Evolutionary conservation across 2,113 vertebrate species (phyloP).

Genomic region (Burhinus bistriatus): DNA sequence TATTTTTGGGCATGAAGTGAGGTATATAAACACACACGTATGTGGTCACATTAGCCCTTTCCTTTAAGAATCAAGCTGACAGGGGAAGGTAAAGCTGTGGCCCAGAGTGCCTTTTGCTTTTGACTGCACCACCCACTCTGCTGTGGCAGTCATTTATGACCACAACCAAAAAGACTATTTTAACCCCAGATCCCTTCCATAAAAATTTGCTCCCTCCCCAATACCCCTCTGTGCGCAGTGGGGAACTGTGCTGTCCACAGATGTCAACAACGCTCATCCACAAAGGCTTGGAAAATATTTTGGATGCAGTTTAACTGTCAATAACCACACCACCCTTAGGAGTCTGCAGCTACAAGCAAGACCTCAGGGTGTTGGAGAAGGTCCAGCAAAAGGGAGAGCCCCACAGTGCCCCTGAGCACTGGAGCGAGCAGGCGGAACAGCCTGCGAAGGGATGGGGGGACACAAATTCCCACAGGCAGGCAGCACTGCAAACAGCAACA

Average conservation of each 20-base stretch:
- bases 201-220: not conserved
- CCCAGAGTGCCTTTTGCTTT: not conserved
- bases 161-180: not conserved
- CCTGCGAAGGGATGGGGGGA: not conserved
- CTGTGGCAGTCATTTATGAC: not conserved
- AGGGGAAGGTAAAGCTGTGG: not conserved
- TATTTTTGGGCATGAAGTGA: not conserved
- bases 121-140: not conserved
- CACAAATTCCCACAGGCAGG: accelerated
- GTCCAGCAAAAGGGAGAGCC: not conserved
- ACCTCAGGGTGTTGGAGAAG: not conserved
- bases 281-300: not conserved
- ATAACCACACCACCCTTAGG: not conserved
- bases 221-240: not conserved
- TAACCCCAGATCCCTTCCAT: not conserved
- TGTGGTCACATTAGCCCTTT: not conserved
- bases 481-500: not conserved
- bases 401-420: not conserved
- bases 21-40: accelerated
- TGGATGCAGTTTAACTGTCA: not conserved
- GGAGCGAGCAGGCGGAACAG: not conserved
- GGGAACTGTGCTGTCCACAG: not conserved
- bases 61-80: not conserved
- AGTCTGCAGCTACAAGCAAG: not conserved
- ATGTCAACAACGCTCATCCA: not conserved